Conservation (phyloP, 2,888 invertebrate genomes). For the Neoaliturus tenellus region DNA sequence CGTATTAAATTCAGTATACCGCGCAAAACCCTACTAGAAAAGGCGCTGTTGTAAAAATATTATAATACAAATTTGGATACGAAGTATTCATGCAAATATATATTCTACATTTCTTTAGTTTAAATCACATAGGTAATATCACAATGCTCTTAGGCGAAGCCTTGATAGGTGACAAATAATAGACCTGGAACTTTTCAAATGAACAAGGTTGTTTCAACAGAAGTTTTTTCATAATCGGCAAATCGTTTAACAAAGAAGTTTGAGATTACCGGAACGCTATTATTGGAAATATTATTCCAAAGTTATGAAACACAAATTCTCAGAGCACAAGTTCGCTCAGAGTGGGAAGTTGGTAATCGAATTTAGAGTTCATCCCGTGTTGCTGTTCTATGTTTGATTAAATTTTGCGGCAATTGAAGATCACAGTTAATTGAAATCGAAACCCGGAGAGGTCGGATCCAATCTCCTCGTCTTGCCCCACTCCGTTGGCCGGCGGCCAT, state of each 20-base stretch:
- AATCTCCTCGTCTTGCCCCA: background rate
- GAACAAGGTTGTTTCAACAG: too few relatives aligned
- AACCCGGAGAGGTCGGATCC: background rate
- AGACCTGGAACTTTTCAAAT: too few relatives aligned
- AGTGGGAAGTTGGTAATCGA: slow-evolving; percentile 11
- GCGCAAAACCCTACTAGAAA: too few relatives aligned
- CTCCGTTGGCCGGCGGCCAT: background rate
- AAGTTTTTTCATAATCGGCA: background rate
- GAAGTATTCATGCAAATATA: too few relatives aligned
- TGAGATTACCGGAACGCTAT: background rate
- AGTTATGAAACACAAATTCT: background rate
- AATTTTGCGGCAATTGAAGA: background rate
- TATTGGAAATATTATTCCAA: background rate
- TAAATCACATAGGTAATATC: too few relatives aligned
- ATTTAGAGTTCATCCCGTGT: background rate
- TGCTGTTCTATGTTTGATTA: background rate
- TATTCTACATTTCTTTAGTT: too few relatives aligned
- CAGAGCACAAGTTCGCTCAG: background rate
- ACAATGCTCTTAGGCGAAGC: too few relatives aligned
- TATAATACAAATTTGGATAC: too few relatives aligned
- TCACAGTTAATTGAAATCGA: background rate
- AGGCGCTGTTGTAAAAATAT: too few relatives aligned
- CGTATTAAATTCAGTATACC: too few relatives aligned
- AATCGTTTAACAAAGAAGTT: background rate
- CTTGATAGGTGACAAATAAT: too few relatives aligned